A percentile compares a stretch with the other conserved stretches of the same genome.
Evolutionary conservation across 2,888 invertebrate genomes (phyloP).

Genomic region (Leucophenga montana): DNA sequence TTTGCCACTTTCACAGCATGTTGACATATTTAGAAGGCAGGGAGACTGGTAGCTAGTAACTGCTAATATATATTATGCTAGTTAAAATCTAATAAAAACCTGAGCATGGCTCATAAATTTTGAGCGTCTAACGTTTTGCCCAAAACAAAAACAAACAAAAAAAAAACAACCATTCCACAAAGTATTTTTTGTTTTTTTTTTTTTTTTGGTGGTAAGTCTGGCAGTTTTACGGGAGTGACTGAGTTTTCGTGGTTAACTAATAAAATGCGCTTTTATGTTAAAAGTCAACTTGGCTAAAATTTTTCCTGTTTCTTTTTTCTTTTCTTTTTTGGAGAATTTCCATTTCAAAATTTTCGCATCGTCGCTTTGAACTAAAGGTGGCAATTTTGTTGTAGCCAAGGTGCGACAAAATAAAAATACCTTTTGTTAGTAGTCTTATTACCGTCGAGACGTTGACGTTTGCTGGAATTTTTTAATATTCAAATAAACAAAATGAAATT

Average conservation of each 20-base stretch:
- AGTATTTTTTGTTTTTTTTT: too few relatives aligned
- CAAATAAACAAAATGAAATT: conserved; percentile 34
- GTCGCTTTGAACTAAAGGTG: conserved; percentile 48
- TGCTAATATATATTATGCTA: conserved; percentile 64
- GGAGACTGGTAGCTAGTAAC: neutral
- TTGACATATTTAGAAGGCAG: neutral
- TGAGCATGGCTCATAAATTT: conserved; percentile 73
- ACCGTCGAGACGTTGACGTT: too few relatives aligned
- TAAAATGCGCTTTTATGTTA: conserved; percentile 64
- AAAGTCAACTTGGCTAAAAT: conserved; percentile 50
- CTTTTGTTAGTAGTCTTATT: conserved; percentile 37
- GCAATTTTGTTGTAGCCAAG: conserved; percentile 67
- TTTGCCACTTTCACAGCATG: neutral
- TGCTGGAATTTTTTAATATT: conserved; percentile 62
- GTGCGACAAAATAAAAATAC: conserved; percentile 69
- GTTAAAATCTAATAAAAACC: conserved; percentile 74
- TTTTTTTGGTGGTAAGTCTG: conserved; percentile 23
- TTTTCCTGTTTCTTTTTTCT: conserved; percentile 6
- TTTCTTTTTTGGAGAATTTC: conserved; percentile 33
- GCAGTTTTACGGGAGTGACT: conserved; percentile 1
- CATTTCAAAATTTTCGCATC: conserved; percentile 27
- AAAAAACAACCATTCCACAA: conserved; percentile 4
- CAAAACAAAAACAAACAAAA: conserved; percentile 31
- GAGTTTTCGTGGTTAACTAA: conserved; percentile 14
- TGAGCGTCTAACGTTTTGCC: conserved; percentile 38